Conservation (phyloP, 2,888 invertebrate genomes). For the Malthinus seriepunctatus region DNA sequence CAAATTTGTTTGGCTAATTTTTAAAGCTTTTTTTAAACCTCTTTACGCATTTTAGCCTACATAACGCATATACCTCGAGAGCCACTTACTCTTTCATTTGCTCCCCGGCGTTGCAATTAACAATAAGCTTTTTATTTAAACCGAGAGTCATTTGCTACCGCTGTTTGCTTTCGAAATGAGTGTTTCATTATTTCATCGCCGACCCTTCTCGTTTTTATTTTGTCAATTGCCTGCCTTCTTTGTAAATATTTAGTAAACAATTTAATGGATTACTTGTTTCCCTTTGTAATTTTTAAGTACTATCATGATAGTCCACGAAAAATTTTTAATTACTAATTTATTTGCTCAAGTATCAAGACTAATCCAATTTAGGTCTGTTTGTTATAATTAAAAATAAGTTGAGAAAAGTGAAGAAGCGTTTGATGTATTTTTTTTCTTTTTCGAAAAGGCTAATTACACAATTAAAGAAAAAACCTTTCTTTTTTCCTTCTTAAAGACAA, state of each 20-base stretch:
- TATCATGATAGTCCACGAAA: background rate
- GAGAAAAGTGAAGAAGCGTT: too few species aligned
- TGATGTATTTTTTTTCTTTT: too few species aligned
- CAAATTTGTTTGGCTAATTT: slow-evolving; percentile 29
- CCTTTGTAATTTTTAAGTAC: slow-evolving; percentile 8
- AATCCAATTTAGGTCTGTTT: too few species aligned
- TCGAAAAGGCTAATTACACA: too few species aligned
- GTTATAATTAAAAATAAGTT: too few species aligned
- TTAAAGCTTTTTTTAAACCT: slow-evolving; percentile 28
- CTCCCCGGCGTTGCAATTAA: slow-evolving; percentile 30
- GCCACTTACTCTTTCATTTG: slow-evolving; percentile 31
- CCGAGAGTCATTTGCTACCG: slow-evolving; percentile 28
- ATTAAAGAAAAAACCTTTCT: too few species aligned
- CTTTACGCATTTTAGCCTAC: slow-evolving; percentile 28
- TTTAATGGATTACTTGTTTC: slow-evolving; percentile 8
- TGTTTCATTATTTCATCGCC: slow-evolving; percentile 28
- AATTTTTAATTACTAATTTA: background rate
- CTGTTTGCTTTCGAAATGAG: slow-evolving; percentile 28
- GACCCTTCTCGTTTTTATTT: slow-evolving; percentile 29
- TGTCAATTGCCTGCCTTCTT: slow-evolving; percentile 24
- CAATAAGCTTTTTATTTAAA: slow-evolving; percentile 32
- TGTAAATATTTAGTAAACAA: slow-evolving; percentile 30
- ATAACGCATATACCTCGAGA: slow-evolving; percentile 29
- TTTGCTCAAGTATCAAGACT: background rate
- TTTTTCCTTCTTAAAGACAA: too few species aligned